Evolutionary conservation across 2,113 vertebrate genomes (phyloP).

Genomic region (Myotis brandtii): DNA sequence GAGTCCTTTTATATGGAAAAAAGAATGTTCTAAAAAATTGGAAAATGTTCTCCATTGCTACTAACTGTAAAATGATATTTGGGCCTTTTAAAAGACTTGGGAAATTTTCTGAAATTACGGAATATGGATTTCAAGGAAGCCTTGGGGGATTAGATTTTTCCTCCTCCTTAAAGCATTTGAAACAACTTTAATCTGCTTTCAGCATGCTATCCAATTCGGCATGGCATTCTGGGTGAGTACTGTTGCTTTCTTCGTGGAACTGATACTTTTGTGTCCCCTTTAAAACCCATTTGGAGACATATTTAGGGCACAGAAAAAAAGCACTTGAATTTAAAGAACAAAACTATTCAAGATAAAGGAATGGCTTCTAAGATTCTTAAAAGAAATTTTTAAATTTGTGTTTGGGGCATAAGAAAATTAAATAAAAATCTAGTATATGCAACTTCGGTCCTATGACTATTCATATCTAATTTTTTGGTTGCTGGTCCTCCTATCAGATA

Average conservation of each 20-base stretch:
- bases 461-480: neutral
- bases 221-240: neutral
- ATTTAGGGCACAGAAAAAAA: neutral
- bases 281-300: conserved; percentile 24
- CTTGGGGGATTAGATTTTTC: conserved; percentile 59
- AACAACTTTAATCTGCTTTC: conserved; percentile 73
- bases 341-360: neutral
- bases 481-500: neutral
- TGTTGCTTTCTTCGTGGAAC: conserved; percentile 4
- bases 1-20: neutral
- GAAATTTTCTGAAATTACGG: conserved; percentile 72
- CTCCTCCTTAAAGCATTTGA: conserved; percentile 69
- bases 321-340: neutral
- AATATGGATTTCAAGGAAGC: conserved; percentile 68
- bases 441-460: neutral
- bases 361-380: neutral
- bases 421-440: neutral
- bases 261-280: conserved; percentile 59
- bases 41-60: conserved; percentile 39
- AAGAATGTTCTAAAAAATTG: conserved; percentile 17
- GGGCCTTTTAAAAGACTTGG: conserved; percentile 66
- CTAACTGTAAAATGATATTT: conserved; percentile 76
- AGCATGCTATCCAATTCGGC: conserved; percentile 33
- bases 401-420: neutral
- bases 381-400: neutral